These are phyloP conservation scores for Trichopria drosophilae DNA, from an alignment of 2,888 invertebrate genomes.

Conservation along the genomic window DNA sequence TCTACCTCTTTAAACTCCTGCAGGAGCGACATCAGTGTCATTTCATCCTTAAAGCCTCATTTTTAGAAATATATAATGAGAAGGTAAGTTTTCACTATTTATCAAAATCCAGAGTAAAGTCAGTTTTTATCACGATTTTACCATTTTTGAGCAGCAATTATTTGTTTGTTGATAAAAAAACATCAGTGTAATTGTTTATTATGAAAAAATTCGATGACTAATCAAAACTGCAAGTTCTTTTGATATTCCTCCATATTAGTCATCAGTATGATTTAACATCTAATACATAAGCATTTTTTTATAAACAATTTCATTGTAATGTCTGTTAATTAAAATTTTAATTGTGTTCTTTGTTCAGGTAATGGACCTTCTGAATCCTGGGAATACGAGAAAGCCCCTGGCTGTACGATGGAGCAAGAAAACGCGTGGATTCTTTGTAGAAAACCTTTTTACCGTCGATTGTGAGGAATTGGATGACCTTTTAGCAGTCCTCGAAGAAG, in stretches of 20 bases:
- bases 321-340: background rate
- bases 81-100: slow-evolving; percentile 82
- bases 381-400: slow-evolving; percentile 77
- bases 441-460: slow-evolving; percentile 93
- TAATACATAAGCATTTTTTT: too few relatives aligned
- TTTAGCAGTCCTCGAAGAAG: slow-evolving; percentile 92
- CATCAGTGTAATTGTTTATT: too few relatives aligned
- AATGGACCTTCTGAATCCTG: slow-evolving; percentile 90
- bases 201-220: too few relatives aligned
- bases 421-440: slow-evolving; percentile 89
- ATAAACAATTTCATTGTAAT: too few relatives aligned
- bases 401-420: slow-evolving; percentile 95
- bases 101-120: too few relatives aligned
- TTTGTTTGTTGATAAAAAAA: too few relatives aligned
- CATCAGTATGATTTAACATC: too few relatives aligned
- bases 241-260: too few relatives aligned
- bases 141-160: background rate
- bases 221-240: too few relatives aligned
- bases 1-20: slow-evolving; percentile 83
- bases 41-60: slow-evolving; percentile 88
- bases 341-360: slow-evolving; percentile 68
- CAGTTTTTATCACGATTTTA: background rate
- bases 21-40: slow-evolving; percentile 75
- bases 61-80: slow-evolving; percentile 95
- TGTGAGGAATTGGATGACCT: slow-evolving; percentile 92